Conservation (phyloP, 2,888 invertebrate species). For the Protophormia terraenovae region DNA sequence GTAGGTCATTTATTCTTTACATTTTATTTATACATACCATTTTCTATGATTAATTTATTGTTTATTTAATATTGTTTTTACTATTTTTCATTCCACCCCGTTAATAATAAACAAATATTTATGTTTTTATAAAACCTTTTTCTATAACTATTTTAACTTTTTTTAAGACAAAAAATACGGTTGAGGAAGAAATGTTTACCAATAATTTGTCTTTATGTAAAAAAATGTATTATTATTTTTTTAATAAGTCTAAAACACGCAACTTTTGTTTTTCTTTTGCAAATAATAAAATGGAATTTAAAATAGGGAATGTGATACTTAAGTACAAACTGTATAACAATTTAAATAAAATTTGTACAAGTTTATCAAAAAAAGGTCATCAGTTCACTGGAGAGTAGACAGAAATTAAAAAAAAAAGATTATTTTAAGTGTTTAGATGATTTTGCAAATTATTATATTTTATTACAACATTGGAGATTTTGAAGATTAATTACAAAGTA, state of each 20-base stretch:
- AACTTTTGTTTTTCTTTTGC: background rate
- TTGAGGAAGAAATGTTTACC: background rate
- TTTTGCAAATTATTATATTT: too few species aligned
- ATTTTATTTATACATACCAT: too few species aligned
- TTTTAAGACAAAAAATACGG: background rate
- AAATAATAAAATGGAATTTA: background rate
- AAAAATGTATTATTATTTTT: background rate
- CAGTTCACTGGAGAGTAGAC: background rate
- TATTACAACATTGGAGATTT: too few species aligned
- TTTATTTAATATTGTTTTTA: too few species aligned
- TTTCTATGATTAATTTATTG: background rate
- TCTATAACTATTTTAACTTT: background rate
- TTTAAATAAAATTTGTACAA: background rate
- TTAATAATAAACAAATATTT: background rate
- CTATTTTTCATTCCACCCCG: background rate
- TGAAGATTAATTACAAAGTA: too few species aligned
- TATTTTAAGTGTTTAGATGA: background rate
- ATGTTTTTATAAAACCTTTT: background rate
- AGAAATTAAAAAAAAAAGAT: background rate
- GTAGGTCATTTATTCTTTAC: too few species aligned
- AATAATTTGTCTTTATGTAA: background rate
- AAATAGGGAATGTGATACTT: background rate
- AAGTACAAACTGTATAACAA: background rate
- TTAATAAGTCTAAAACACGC: constrained; percentile 33
- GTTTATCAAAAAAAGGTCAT: constrained; percentile 39